Percentiles rank a stretch among this genome's conserved stretches.
These are phyloP conservation scores for Tromatobia lineatoria DNA, from an alignment of 2,888 invertebrate genomes.

Conservation along the genomic window DNA sequence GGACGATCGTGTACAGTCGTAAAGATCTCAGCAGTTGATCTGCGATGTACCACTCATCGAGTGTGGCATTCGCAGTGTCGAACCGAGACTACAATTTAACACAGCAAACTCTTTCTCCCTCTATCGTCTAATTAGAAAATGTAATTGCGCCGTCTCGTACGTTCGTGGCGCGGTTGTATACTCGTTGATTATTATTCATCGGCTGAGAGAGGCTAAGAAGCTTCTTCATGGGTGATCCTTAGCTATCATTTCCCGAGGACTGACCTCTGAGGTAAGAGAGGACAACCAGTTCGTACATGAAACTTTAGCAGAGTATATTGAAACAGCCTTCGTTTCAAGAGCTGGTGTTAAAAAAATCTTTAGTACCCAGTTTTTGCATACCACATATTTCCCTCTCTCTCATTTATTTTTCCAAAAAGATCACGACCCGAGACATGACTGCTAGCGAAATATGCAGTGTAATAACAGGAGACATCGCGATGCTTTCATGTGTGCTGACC, in stretches of 20 bases:
- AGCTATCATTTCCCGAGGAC: constrained; percentile 34
- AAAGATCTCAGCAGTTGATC: constrained; percentile 78
- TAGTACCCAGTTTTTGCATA: not conserved
- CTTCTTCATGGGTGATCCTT: constrained; percentile 64
- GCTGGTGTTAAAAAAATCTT: constrained; percentile 22
- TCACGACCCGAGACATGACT: constrained; percentile 20
- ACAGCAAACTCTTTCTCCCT: constrained; percentile 50
- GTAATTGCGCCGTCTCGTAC: constrained; percentile 61
- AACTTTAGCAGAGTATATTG: constrained; percentile 16
- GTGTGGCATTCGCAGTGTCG: constrained; percentile 51
- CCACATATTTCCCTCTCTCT: not conserved
- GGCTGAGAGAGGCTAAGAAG: constrained; percentile 3
- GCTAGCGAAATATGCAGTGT: constrained; percentile 10
- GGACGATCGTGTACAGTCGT: constrained; percentile 79
- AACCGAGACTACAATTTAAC: constrained; percentile 31
- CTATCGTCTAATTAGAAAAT: constrained; percentile 67
- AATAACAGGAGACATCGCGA: constrained; percentile 16
- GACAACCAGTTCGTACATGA: constrained; percentile 2
- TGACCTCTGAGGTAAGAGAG: not conserved
- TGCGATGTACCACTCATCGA: constrained; percentile 53
- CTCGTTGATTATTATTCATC: constrained; percentile 67
- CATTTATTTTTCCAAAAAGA: constrained; percentile 4
- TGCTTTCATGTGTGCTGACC: constrained; percentile 47
- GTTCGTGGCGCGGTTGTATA: constrained; percentile 23
- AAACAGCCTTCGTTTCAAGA: constrained; percentile 28